phyloP scores from a whole-genome alignment of 1,140 invertebrate species.

The Calosoma granatense region DNA sequence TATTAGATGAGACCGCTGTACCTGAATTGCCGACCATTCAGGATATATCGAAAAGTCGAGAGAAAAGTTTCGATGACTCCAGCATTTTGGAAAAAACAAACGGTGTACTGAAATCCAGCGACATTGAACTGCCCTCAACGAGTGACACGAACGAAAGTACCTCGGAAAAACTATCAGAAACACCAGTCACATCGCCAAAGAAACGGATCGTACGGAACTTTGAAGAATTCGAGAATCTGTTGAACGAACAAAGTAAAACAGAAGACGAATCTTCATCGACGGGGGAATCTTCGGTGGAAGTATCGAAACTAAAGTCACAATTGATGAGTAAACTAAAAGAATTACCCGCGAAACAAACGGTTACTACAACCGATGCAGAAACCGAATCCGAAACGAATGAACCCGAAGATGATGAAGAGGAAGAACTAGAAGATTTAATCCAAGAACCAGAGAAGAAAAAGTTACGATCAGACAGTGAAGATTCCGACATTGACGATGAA shows the following conservation, averaged over 20 bases:
- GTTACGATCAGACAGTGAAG: too few species aligned
- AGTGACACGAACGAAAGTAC: conserved; percentile 6
- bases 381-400: neutral
- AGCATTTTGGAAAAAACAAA: neutral
- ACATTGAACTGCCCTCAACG: too few species aligned
- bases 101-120: neutral
- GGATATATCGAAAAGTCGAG: neutral
- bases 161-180: neutral
- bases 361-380: neutral
- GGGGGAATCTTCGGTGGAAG: conserved; percentile 17
- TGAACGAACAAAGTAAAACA: conserved; percentile 17
- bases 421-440: too few species aligned
- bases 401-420: conserved; percentile 18
- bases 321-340: conserved; percentile 17
- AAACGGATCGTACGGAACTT: conserved; percentile 32
- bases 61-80: conserved; percentile 10
- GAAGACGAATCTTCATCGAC: conserved; percentile 19
- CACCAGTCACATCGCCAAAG: conserved; percentile 19
- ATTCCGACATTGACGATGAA: too few species aligned
- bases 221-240: conserved; percentile 23
- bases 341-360: neutral
- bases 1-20: conserved; percentile 40
- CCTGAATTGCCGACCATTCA: conserved; percentile 33
- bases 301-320: conserved; percentile 18
- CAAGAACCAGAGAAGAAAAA: too few species aligned